Percentiles rank a stretch among this genome's conserved stretches.
Conservation (phyloP, 2,113 vertebrate genomes). For the Rhadina sibilatrix region DNA sequence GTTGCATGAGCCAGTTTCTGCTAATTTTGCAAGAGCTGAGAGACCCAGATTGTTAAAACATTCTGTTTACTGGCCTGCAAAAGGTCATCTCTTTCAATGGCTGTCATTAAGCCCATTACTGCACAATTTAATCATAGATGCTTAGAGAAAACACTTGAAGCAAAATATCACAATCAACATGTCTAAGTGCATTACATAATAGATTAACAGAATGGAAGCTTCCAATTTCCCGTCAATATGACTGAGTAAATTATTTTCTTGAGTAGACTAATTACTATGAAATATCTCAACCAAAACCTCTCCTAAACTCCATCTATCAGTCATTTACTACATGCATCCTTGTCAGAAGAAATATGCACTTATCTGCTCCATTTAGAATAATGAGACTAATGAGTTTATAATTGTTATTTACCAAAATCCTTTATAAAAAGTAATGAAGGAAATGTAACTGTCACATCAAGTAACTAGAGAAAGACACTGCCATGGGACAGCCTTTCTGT, state of each 20-base stretch:
- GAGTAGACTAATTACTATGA: conserved; percentile 22
- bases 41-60: background rate
- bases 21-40: background rate
- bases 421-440: conserved; percentile 3
- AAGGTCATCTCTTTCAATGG: background rate
- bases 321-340: background rate
- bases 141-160: background rate
- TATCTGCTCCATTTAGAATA: conserved; percentile 28
- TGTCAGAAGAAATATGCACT: background rate
- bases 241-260: conserved; percentile 23
- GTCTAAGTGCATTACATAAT: background rate
- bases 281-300: conserved; percentile 25
- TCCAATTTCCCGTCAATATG: background rate
- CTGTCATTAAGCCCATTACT: background rate
- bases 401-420: conserved; percentile 34
- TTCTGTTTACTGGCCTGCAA: background rate
- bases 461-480: background rate
- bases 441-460: background rate
- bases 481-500: background rate
- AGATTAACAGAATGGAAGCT: conserved; percentile 14
- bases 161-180: conserved; percentile 7
- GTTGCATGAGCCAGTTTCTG: background rate
- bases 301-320: conserved; percentile 4
- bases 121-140: conserved; percentile 8
- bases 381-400: conserved; percentile 18